Evolutionary conservation across 2,888 invertebrate species (phyloP), one percentile per base, ranked within the genome.

Genomic region (Dasypogon diadema): DNA sequence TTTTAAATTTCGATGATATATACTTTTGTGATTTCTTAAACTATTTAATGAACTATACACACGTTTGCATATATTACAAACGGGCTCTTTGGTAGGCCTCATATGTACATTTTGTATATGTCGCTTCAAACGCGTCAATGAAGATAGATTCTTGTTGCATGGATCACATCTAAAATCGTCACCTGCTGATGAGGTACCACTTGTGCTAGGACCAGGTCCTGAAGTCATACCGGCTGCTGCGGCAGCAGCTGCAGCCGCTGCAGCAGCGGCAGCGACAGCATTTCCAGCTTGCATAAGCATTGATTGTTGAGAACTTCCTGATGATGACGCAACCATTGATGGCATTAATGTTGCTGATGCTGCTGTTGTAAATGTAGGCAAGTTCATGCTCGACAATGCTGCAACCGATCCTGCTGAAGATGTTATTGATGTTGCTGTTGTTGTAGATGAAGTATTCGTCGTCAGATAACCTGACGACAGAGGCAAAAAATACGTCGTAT

Each of bases 31-130:
- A 89, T 95, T 95, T 87, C 95, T 90, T 84, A 95, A 90, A 86
- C 94, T 94, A 90, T 95, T 95, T 84, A 95, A 90, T 85, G 94
- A 95, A 90, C 94, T 94, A 90, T 95, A 95, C 82, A 94, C 94
- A 85, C 95, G 92, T 87, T 94, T 94, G 90, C 95, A 95, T 86
- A 95, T 94, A 89, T 93, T 94, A 90, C 95, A 95, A 86, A 94
- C 93, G 81, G 94, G 94, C 88, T 94, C 94, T 89, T 94, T 91
- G 86, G 94, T 93, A 83, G 94, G 94, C 84, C 93, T 90, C 92
- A 94, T 93, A 89, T 95, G 95, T 83, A 94, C 94, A 89, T 95
- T 94, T 90, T 94, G 94, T 89, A 94, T 94, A 89, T 95, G 95
- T 84, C 94, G 91, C 90, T 94, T 94, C 89, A 94, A 92, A 85